Evolutionary conservation across 1,140 invertebrate species (phyloP), one percentile per base, ranked within the genome.

Genomic region (Doryteuthis pealeii): DNA sequence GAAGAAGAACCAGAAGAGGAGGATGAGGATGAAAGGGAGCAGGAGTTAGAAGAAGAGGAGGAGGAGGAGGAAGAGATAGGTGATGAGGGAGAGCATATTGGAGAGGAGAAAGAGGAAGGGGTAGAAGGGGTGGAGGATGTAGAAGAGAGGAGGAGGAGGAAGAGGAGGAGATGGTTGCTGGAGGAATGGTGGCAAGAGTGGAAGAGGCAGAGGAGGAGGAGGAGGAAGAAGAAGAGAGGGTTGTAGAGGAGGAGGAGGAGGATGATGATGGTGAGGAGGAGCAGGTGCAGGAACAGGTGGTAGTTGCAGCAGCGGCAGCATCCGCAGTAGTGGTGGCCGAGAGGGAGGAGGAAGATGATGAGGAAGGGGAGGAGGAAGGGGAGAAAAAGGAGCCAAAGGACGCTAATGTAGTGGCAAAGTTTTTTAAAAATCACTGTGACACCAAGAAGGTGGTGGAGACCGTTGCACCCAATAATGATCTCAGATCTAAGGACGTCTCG

Each of bases 221-320:
- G 54, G 10, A n/a, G 54, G 54, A 62, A 18, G 77, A 73, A 22
- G 22, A 71, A 33, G 77, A 74, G 43, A n/a, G n/a, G n/a, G n/a
- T n/a, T n/a, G 72, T 71, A n/a, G 74, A 76, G 18, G 74, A 70
- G n/a, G 76, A 74, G 10, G 74, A 73, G 40, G 70, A 71, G n/a
- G 54, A 62, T 8, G 22, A 71, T 45, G 77, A 74, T 66, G 72
- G 73, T 22, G 74, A 76, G 18, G 74, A 70, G n/a, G 76, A 74
- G 10, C 72, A 73, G 40, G 70, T 66, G n/a, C 10, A 62, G 54
- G 26, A 8, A 28, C 10, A 62, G 18, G 54, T n/a, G n/a, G n/a
- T n/a, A n/a, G n/a, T n/a, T n/a, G n/a, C n/a, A n/a, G n/a, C n/a
- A n/a, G n/a, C n/a, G n/a, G n/a, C n/a, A n/a, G n/a, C n/a, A n/a